These are phyloP conservation scores for Acipenser transmontanus DNA, from an alignment of 2,797 vertebrate species.

Conservation along the genomic window DNA sequence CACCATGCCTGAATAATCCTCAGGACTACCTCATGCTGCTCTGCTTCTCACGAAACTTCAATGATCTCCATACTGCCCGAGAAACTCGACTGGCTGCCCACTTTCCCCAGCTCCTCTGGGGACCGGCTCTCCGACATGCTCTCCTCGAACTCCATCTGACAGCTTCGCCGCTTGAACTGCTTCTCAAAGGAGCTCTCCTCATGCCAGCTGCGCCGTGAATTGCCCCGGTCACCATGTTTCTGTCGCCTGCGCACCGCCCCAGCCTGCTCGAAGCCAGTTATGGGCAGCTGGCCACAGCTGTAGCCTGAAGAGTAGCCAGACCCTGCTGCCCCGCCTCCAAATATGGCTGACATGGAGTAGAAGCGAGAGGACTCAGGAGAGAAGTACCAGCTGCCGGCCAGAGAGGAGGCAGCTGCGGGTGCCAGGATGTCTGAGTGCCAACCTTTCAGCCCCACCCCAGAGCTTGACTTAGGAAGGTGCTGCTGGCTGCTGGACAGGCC, in stretches of 20 bases:
- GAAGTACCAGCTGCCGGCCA: conserved; percentile 79
- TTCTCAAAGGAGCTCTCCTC: conserved; percentile 95
- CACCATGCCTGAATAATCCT: not conserved
- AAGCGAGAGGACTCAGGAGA: conserved; percentile 72
- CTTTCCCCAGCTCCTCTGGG: conserved; percentile 75
- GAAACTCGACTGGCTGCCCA: conserved; percentile 80
- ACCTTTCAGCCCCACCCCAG: conserved; percentile 69
- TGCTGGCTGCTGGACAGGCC: conserved; percentile 83
- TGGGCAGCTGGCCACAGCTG: conserved; percentile 69
- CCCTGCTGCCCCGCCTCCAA: conserved; percentile 36
- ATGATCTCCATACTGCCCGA: conserved; percentile 96
- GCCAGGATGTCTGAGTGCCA: conserved; percentile 91
- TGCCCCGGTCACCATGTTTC: conserved; percentile 62
- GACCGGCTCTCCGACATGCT: conserved; percentile 67
- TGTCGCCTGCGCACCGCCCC: conserved; percentile 71
- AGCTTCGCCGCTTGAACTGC: conserved; percentile 90
- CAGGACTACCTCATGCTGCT: not conserved
- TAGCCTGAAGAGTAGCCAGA: conserved; percentile 48
- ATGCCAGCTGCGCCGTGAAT: conserved; percentile 89
- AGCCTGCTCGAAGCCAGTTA: conserved; percentile 44
- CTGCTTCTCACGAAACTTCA: conserved; percentile 77
- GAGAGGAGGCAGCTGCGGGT: conserved; percentile 59
- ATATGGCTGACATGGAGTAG: conserved; percentile 74
- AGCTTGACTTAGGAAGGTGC: conserved; percentile 62
- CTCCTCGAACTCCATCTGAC: conserved; percentile 93